phyloP scores from a whole-genome alignment of 2,888 invertebrate species.

The Graphium colonna region DNA sequence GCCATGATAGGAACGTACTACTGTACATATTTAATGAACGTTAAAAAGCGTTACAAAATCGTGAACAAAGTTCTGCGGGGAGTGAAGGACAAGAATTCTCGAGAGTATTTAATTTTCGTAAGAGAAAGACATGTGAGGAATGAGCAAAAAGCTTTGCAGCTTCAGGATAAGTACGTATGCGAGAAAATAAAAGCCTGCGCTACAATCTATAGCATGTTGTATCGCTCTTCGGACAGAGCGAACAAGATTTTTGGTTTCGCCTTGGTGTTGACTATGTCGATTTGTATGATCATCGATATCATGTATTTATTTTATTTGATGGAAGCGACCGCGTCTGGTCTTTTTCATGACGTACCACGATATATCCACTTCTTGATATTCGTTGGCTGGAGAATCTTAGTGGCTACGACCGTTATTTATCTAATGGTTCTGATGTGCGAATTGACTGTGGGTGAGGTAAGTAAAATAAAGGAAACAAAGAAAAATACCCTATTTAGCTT shows the following conservation, averaged over 20 bases:
- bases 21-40: conserved; percentile 39
- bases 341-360: conserved; percentile 47
- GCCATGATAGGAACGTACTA: conserved; percentile 43
- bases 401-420: conserved; percentile 40
- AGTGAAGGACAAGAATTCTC: conserved; percentile 40
- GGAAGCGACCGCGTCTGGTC: conserved; percentile 59
- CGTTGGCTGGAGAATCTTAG: conserved; percentile 51
- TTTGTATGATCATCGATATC: conserved; percentile 41
- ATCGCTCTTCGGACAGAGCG: conserved; percentile 34
- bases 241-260: conserved; percentile 46
- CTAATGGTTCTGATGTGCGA: conserved; percentile 46
- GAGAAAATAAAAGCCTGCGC: conserved; percentile 52
- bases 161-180: conserved; percentile 45
- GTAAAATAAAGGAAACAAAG: too few species aligned
- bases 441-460: conserved; percentile 44
- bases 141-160: conserved; percentile 32
- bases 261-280: conserved; percentile 41
- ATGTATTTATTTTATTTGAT: conserved; percentile 61
- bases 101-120: conserved; percentile 41
- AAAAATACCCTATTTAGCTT: too few species aligned
- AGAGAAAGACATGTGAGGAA: conserved; percentile 35
- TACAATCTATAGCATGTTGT: conserved; percentile 48
- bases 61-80: conserved; percentile 46
- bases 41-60: conserved; percentile 44
- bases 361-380: conserved; percentile 50